Conservation (phyloP, 2,113 vertebrate genomes). For the Psophia crepitans region DNA sequence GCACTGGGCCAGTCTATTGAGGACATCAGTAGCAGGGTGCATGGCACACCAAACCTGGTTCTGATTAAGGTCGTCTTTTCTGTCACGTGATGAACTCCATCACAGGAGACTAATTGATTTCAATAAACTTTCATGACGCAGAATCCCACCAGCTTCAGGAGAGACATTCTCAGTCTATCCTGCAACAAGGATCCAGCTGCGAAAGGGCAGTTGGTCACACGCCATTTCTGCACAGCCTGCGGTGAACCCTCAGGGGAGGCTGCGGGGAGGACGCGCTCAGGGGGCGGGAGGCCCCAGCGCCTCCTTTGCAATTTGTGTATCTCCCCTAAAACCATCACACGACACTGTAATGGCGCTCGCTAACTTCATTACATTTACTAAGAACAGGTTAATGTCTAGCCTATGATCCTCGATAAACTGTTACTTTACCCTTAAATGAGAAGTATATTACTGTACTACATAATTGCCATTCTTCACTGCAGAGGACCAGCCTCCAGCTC, state of each 20-base stretch:
- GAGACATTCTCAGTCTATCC: not conserved
- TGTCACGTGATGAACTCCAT: not conserved
- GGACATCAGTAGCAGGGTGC: not conserved
- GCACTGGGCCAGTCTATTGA: fast-evolving
- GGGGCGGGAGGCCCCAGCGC: not conserved
- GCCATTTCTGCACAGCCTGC: not conserved
- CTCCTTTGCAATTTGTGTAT: not conserved
- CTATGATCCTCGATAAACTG: not conserved
- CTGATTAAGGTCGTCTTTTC: not conserved
- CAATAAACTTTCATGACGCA: not conserved
- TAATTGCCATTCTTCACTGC: not conserved
- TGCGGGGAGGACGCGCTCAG: fast-evolving
- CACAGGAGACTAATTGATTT: not conserved
- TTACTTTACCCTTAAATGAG: not conserved
- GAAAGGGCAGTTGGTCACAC: not conserved
- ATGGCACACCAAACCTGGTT: not conserved
- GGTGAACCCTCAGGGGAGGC: not conserved
- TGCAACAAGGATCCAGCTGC: not conserved
- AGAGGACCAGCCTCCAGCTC: not conserved
- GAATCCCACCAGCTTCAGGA: not conserved
- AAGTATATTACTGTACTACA: not conserved
- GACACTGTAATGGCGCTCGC: not conserved
- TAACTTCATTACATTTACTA: not conserved
- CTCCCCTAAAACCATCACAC: not conserved
- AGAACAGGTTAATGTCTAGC: not conserved